These are phyloP conservation scores for Protobothrops mucrosquamatus DNA, from an alignment of 2,113 vertebrate species.

Conservation along the genomic window DNA sequence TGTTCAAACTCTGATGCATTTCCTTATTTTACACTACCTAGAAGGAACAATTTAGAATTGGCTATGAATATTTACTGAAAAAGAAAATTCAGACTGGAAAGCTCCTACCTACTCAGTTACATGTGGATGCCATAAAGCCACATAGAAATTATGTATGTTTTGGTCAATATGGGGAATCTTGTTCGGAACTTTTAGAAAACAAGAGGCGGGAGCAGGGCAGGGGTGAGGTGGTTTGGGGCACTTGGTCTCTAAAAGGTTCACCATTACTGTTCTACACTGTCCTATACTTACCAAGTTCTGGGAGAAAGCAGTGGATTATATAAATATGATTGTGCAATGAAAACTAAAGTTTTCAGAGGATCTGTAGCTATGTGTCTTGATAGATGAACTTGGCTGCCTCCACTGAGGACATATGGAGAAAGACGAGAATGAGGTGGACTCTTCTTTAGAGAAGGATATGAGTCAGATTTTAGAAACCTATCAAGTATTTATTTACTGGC, in stretches of 20 bases:
- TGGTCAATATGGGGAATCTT: not conserved
- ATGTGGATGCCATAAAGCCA: not conserved
- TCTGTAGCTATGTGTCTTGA: not conserved
- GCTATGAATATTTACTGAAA: not conserved
- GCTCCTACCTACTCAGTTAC: no score
- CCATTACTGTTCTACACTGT: not conserved
- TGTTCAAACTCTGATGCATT: no score
- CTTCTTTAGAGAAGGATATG: not conserved
- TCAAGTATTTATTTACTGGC: not conserved
- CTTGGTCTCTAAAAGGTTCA: no score
- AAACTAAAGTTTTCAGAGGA: not conserved
- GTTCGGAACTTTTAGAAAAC: not conserved
- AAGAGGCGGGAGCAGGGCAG: not conserved
- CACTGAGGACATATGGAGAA: not conserved
- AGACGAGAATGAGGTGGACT: not conserved
- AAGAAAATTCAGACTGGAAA: not conserved
- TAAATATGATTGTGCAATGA: not conserved
- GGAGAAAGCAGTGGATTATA: not conserved
- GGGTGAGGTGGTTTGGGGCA: no score
- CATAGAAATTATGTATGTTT: not conserved
- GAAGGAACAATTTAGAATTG: not conserved
- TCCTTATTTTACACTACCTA: not conserved
- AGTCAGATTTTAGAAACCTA: not conserved
- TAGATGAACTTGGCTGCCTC: not conserved
- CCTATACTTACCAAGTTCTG: not conserved